Evolutionary conservation across 1,140 invertebrate species (phyloP).

Genomic region (Drosophila suzukii): DNA sequence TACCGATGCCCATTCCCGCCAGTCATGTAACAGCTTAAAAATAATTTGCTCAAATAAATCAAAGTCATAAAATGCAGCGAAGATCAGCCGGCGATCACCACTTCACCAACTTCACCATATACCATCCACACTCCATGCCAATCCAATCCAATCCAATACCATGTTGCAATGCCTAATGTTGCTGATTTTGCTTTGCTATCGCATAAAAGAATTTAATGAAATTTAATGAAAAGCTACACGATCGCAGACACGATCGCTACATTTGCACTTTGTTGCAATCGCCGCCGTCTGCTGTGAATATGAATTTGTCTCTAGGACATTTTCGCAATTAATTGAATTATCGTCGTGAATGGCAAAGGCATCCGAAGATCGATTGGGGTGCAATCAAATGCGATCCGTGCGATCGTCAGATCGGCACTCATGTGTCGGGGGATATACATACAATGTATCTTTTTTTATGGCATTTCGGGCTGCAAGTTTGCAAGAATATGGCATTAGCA

Average conservation of each 20-base stretch:
- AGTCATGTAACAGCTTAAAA: slow-evolving; percentile 74
- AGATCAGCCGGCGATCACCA: slow-evolving; percentile 43
- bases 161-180: slow-evolving; percentile 45
- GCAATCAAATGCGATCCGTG: slow-evolving; percentile 71
- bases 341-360: slow-evolving; percentile 82
- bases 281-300: slow-evolving; percentile 57
- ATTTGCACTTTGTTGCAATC: slow-evolving; percentile 66
- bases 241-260: slow-evolving; percentile 67
- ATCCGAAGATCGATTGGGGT: slow-evolving; percentile 52
- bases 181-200: slow-evolving; percentile 64
- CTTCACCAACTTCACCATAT: background rate
- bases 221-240: slow-evolving; percentile 82
- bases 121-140: background rate
- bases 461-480: slow-evolving; percentile 35
- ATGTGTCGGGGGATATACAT: slow-evolving; percentile 25
- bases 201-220: slow-evolving; percentile 83
- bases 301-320: slow-evolving; percentile 83
- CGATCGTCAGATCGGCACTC: slow-evolving; percentile 44
- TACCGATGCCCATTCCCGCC: slow-evolving; percentile 13
- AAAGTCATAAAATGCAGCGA: slow-evolving; percentile 73
- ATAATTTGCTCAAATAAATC: slow-evolving; percentile 82
- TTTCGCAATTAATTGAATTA: slow-evolving; percentile 83
- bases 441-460: slow-evolving; percentile 57
- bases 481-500: slow-evolving; percentile 55
- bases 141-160: slow-evolving; percentile 16